Conservation (phyloP, 2,797 vertebrate genomes). For the Moxostoma hubbsi region DNA sequence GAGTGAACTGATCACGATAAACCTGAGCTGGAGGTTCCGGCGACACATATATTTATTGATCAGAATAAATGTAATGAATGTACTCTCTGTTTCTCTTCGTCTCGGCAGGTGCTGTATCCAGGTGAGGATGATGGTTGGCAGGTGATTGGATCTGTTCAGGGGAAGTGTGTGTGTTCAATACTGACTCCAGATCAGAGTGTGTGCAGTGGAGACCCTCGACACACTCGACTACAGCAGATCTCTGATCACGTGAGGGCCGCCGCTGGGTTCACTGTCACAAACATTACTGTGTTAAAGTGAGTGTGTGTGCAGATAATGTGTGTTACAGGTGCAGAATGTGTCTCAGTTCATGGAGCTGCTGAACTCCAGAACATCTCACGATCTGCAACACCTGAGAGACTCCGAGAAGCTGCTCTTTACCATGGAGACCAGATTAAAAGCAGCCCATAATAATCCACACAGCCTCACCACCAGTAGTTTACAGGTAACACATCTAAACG, state of each 20-base stretch:
- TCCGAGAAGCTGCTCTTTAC: slow-evolving; percentile 92
- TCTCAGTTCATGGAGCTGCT: slow-evolving; percentile 95
- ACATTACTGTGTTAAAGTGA: not conserved
- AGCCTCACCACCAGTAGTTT: slow-evolving; percentile 68
- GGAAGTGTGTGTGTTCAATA: slow-evolving; percentile 92
- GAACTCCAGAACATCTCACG: slow-evolving; percentile 91
- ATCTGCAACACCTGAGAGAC: slow-evolving; percentile 94
- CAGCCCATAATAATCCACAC: slow-evolving; percentile 68
- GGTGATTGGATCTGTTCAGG: slow-evolving; percentile 94
- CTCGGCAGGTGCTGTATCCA: slow-evolving; percentile 83
- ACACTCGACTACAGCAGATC: slow-evolving; percentile 87
- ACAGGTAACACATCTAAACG: slow-evolving; percentile 84
- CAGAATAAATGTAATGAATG: not conserved
- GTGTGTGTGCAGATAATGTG: slow-evolving; percentile 5
- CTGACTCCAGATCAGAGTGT: slow-evolving; percentile 90
- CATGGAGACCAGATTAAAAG: slow-evolving; percentile 81
- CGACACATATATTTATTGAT: not conserved
- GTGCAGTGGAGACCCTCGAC: slow-evolving; percentile 92
- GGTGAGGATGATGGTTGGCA: slow-evolving; percentile 96
- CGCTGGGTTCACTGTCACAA: too few relatives aligned
- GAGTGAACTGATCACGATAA: too few relatives aligned
- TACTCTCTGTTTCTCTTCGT: slow-evolving; percentile 47
- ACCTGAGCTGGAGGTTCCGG: not conserved
- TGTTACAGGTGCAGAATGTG: slow-evolving; percentile 92
- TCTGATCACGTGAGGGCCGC: slow-evolving; percentile 86